These are phyloP conservation scores for Diabrotica balteata DNA, from an alignment of 2,888 invertebrate genomes.

Conservation along the genomic window DNA sequence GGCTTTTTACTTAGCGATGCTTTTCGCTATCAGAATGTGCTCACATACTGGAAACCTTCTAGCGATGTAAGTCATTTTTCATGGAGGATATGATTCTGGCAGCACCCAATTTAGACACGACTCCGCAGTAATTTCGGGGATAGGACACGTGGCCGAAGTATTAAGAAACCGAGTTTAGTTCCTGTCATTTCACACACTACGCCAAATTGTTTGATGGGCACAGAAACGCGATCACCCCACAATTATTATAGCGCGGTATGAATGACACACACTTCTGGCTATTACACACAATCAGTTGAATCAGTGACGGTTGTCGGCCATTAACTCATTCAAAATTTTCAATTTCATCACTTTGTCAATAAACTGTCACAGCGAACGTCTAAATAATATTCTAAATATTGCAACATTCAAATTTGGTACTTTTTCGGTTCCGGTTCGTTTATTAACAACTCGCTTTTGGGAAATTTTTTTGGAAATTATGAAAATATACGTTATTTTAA, in stretches of 20 bases:
- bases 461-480: too few species aligned
- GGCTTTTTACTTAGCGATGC: slow-evolving; percentile 38
- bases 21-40: slow-evolving; percentile 28
- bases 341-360: too few species aligned
- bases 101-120: slow-evolving; percentile 53
- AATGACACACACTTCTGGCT: slow-evolving; percentile 14
- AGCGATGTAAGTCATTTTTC: slow-evolving; percentile 52
- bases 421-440: too few species aligned
- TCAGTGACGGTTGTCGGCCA: too few species aligned
- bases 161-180: slow-evolving; percentile 46
- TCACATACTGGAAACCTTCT: slow-evolving; percentile 36
- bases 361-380: too few species aligned
- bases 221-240: slow-evolving; percentile 42
- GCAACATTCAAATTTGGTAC: too few species aligned
- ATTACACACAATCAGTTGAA: not conserved
- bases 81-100: slow-evolving; percentile 56
- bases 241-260: slow-evolving; percentile 23
- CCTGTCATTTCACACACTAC: slow-evolving; percentile 54
- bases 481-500: too few species aligned
- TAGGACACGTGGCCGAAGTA: slow-evolving; percentile 54
- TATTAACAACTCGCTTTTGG: too few species aligned
- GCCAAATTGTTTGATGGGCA: slow-evolving; percentile 55
- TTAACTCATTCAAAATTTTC: too few species aligned
- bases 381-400: too few species aligned
- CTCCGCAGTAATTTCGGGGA: slow-evolving; percentile 55